phyloP scores from a whole-genome alignment of 2,797 vertebrate genomes.

The Schizopygopsis malacanthus region DNA sequence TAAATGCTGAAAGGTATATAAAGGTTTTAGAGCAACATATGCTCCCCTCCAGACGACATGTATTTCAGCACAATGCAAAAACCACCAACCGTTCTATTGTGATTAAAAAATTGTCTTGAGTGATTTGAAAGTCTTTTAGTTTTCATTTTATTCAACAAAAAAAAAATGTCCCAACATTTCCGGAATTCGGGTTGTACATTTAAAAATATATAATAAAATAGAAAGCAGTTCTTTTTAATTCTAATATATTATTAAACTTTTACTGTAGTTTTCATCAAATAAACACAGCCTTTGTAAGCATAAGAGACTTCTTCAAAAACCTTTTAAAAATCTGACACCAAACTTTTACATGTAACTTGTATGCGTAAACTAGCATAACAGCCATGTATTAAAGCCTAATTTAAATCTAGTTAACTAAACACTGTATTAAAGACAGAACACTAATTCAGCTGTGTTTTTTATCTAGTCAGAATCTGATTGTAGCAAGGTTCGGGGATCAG shows the following conservation, averaged over 20 bases:
- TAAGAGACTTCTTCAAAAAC: background rate
- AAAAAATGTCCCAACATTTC: no score
- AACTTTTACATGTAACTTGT: background rate
- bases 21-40: no score
- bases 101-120: no score
- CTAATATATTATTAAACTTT: background rate
- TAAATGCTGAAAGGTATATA: no score
- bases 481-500: no score
- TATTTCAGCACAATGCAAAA: no score
- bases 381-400: background rate
- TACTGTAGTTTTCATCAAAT: background rate
- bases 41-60: no score
- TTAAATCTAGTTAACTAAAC: background rate
- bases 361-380: background rate
- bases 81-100: no score
- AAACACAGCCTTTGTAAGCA: background rate
- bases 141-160: no score
- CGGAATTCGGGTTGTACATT: background rate
- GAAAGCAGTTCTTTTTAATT: background rate
- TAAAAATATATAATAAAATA: background rate
- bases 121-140: no score
- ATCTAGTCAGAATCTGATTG: slow-evolving; percentile 61
- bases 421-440: background rate
- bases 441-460: slow-evolving; percentile 2
- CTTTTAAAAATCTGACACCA: background rate